These are phyloP conservation scores for Taurulus bubalis DNA, from an alignment of 2,113 vertebrate genomes.

Conservation along the genomic window DNA sequence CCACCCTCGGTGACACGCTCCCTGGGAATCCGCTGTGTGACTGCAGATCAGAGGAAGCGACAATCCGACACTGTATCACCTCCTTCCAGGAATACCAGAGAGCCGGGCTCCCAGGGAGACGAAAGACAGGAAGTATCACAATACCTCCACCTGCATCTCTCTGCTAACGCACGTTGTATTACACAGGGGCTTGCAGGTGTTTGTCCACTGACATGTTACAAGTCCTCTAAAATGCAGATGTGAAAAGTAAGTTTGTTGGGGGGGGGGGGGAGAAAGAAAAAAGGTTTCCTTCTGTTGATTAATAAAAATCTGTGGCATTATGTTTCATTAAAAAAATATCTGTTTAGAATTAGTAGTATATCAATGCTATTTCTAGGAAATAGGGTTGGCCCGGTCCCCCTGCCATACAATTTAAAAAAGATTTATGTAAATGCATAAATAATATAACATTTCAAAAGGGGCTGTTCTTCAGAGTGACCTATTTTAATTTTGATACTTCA, in stretches of 20 bases:
- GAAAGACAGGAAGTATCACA: conserved; percentile 62
- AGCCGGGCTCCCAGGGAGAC: conserved; percentile 51
- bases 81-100: conserved; percentile 72
- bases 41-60: conserved; percentile 77
- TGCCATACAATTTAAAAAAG: neutral
- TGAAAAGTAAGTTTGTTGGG: neutral
- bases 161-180: neutral
- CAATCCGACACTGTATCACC: conserved; percentile 69
- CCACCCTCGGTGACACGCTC: conserved; percentile 73
- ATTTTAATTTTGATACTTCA: neutral
- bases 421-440: neutral
- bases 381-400: neutral
- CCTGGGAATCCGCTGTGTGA: conserved; percentile 73
- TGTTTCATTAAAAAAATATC: neutral
- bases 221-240: neutral
- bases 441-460: neutral
- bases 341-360: neutral
- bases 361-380: neutral
- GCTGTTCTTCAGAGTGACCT: neutral
- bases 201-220: conserved; percentile 22
- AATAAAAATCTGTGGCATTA: neutral
- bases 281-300: neutral
- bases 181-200: conserved; percentile 7
- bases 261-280: neutral
- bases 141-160: conserved; percentile 32